Evolutionary conservation across 1,140 invertebrate genomes (phyloP), one percentile per base, ranked within the genome.

Genomic region (Neoseiulus cucumeris): DNA sequence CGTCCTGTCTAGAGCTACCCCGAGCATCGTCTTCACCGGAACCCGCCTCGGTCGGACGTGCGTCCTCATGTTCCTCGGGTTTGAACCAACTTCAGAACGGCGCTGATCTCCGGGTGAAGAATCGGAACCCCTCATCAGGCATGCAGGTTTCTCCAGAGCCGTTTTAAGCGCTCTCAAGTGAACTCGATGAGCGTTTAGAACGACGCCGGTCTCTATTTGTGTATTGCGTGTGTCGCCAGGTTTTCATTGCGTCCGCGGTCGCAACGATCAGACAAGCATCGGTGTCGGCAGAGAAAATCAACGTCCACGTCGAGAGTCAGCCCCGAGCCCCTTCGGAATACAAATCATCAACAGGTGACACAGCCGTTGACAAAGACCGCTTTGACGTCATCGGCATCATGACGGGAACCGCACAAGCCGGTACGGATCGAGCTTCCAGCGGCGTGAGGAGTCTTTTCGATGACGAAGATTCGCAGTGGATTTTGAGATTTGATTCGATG

Each of bases 141-240:
- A 39, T 6, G 33, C 33, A 39, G 33, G 33, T 39, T 39, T 39
- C 33, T 39, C 33, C 33, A 14, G 51, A 59, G 25, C 51, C 51
- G 51, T 33, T 59, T 33, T 59, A 59, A 59, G 51, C 51, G 51
- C 51, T 33, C 14, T 33, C 51, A 17, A 59, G 33, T 39, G 33
- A 39, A 39, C 4, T 39, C 51, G 51, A 59, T 59, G 51, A 59
- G 51, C 51, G 51, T 59, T 33, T 59, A 59, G 51, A 59, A 33
- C 51, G 51, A 33, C 51, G 51, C 25, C 51, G 51, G 33, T 59
- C 51, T 25, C 51, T 59, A 1, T 59, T 59, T 25, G 51, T 59
- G 17, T 59, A 59, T 33, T 59, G 51, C 51, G 51, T 59, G 25
- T 59, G 51, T 59, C 51, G 51, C 14, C 51, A 59, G 51, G 51